These are phyloP conservation scores for Gibbula magus DNA, from an alignment of 2,888 invertebrate species.

Conservation along the genomic window DNA sequence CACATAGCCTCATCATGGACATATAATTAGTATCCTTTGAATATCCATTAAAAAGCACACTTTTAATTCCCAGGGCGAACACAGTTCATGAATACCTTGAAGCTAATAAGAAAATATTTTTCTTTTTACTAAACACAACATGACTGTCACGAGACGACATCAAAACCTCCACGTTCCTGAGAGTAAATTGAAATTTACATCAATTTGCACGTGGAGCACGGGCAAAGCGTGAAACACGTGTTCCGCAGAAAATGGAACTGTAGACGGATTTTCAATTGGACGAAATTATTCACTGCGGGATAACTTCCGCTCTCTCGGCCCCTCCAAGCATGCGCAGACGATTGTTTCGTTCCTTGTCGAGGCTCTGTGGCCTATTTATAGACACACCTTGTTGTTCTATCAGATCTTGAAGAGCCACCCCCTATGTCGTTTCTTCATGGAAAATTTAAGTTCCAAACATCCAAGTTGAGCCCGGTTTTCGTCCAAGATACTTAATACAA, in stretches of 20 bases:
- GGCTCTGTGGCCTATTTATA: neutral
- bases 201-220: neutral
- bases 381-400: neutral
- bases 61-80: too few relatives aligned
- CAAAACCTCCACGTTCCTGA: neutral
- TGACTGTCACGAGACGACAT: neutral
- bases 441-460: constrained; percentile 60
- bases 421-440: constrained; percentile 62
- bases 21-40: too few relatives aligned
- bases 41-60: too few relatives aligned
- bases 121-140: too few relatives aligned
- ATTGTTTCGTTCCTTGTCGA: constrained; percentile 10
- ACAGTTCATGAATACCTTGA: too few relatives aligned
- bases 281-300: constrained; percentile 11
- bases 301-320: constrained; percentile 11
- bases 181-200: constrained; percentile 8
- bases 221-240: neutral
- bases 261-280: constrained; percentile 1
- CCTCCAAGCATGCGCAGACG: constrained; percentile 13
- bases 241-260: neutral
- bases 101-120: too few relatives aligned
- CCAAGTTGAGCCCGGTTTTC: constrained; percentile 61
- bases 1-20: too few relatives aligned
- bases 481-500: constrained; percentile 58
- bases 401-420: constrained; percentile 68